Base-by-base conservation (phyloP, 2,113 vertebrate species). In the Gasterosteus nipponicus region DNA sequence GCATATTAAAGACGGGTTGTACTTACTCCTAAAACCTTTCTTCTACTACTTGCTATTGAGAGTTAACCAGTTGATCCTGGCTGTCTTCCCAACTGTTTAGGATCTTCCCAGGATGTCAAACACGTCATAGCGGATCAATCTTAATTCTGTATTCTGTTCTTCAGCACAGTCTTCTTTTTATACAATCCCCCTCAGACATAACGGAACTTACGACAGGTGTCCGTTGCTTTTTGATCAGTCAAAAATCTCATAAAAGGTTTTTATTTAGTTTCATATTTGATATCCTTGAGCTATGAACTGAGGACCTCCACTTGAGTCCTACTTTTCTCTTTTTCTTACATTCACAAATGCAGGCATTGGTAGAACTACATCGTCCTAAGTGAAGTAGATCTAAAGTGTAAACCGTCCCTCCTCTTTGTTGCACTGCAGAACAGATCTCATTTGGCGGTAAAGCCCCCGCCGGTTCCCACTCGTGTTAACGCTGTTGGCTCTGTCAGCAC, bases 131-230 rank as follows among this genome's bases (percentile, higher is more conserved):
- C 31, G 0, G 33, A 44, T 33, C 57, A 3, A 38, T 31, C 19
- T 49, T 14, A 4, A 11, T 26, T 18, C 31, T 2, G 7, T 46
- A 33, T 69, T 49, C 38, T 70, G 56, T 53, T 81, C 53, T 67
- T 76, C 39, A 54, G 11, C 41, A 39, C 7, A 19, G 18, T 51
- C 10, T 44, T 35, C 12, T 49, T 67, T 59, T 26, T 42, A 10
- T 5, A 16, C 4, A 46, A 26, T 19, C 33, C 47, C 47, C n/a
- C 3, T 47, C 22, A 58, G 33, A n/a, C 4, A 51, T 33, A 75
- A 42, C 49, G 68, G 22, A 72, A 26, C 68, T 22, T 12, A 66
- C 62, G 67, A 33, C n/a, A 58, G 56, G 47, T 71, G 11, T 66
- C 58, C n/a, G 19, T 69, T 7, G 12, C 42, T 42, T 82, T 49